Evolutionary conservation across 2,113 vertebrate species (phyloP).

Genomic region (Notarius lentiginosus): DNA sequence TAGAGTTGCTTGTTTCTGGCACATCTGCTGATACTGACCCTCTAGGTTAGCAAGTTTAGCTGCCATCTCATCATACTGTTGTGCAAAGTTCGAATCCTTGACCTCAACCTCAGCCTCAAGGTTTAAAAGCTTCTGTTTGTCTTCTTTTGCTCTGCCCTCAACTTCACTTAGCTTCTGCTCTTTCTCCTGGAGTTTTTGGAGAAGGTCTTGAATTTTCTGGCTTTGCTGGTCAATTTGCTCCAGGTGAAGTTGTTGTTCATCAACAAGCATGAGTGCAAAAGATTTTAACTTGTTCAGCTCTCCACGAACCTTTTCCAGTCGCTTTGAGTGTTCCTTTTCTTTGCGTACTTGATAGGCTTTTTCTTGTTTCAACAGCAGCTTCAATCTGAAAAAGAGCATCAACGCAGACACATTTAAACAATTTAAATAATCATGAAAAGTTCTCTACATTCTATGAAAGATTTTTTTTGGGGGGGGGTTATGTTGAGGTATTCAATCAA

Average conservation of each 20-base stretch:
- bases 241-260: conserved; percentile 94
- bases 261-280: conserved; percentile 95
- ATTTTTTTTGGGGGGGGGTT: too few species aligned
- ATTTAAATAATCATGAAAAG: neutral
- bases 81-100: conserved; percentile 80
- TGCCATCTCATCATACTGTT: conserved; percentile 92
- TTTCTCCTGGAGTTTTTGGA: conserved; percentile 84
- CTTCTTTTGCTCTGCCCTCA: conserved; percentile 80
- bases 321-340: conserved; percentile 89
- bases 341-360: conserved; percentile 90
- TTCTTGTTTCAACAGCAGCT: conserved; percentile 93
- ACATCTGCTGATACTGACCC: conserved; percentile 82
- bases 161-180: conserved; percentile 81
- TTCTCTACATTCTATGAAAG: neutral
- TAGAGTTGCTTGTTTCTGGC: conserved; percentile 81
- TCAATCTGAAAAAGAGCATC: conserved; percentile 77
- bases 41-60: conserved; percentile 84
- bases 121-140: conserved; percentile 81
- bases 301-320: conserved; percentile 84
- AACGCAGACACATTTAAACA: neutral
- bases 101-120: conserved; percentile 88
- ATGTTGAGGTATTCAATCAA: neutral
- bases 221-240: conserved; percentile 93
- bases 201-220: conserved; percentile 87
- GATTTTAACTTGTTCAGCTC: conserved; percentile 96